These are phyloP conservation scores for Picathartes gymnocephalus DNA, from an alignment of 2,113 vertebrate genomes.

Conservation along the genomic window DNA sequence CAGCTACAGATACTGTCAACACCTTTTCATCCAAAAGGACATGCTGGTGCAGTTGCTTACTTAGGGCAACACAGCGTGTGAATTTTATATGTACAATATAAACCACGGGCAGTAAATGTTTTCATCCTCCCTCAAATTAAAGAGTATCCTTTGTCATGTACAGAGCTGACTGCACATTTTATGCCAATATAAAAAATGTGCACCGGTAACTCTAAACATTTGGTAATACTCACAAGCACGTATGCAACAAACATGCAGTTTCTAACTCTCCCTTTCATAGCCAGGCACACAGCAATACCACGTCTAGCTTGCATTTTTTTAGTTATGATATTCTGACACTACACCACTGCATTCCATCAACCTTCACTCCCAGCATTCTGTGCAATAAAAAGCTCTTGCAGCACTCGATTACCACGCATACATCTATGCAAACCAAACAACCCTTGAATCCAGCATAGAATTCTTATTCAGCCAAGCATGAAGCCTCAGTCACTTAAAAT, in stretches of 20 bases:
- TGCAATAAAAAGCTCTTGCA: background rate
- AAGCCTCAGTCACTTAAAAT: background rate
- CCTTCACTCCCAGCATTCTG: background rate
- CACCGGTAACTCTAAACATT: background rate
- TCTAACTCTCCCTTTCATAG: background rate
- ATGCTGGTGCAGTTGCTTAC: background rate
- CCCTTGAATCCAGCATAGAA: background rate
- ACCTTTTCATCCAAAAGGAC: background rate
- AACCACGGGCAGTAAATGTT: background rate
- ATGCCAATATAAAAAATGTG: background rate
- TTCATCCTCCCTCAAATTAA: background rate
- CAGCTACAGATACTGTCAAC: slow-evolving; percentile 4
- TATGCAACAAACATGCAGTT: background rate
- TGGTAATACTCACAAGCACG: background rate
- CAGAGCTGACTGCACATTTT: background rate
- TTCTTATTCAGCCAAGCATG: background rate
- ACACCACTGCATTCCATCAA: background rate
- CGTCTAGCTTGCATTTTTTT: background rate
- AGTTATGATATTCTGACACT: background rate
- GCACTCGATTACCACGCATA: background rate
- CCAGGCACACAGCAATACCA: background rate
- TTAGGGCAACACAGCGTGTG: background rate
- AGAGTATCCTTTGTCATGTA: background rate
- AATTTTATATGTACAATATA: background rate
- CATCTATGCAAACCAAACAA: background rate